Conservation (phyloP, 2,888 invertebrate species). For the Latrodectus hesperus region DNA sequence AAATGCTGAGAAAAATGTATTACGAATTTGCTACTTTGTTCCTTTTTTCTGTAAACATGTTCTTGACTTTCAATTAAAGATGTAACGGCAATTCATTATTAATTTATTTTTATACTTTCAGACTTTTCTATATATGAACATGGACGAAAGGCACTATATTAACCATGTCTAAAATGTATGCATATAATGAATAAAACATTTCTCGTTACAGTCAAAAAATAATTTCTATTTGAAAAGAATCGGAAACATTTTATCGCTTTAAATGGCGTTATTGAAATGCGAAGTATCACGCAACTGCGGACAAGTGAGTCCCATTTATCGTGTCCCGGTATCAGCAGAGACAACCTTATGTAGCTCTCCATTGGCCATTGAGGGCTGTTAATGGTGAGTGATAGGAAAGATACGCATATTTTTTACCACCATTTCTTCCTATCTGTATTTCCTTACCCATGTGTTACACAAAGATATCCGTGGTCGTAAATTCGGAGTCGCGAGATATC, state of each 20-base stretch:
- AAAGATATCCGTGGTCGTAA: conserved; percentile 51
- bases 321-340: conserved; percentile 16
- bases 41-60: too few species aligned
- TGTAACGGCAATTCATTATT: too few species aligned
- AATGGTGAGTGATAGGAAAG: conserved; percentile 61
- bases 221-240: not conserved
- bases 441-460: conserved; percentile 16
- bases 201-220: not conserved
- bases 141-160: too few species aligned
- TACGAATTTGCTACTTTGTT: too few species aligned
- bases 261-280: conserved; percentile 56
- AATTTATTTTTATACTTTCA: too few species aligned
- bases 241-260: not conserved
- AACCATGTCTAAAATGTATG: too few species aligned
- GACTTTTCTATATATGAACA: too few species aligned
- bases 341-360: conserved; percentile 20
- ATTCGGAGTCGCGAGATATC: conserved; percentile 23
- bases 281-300: conserved; percentile 27
- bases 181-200: too few species aligned
- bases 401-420: conserved; percentile 21
- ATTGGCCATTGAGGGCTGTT: conserved; percentile 49
- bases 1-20: too few species aligned
- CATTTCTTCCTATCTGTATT: conserved; percentile 39
- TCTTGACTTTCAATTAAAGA: too few species aligned
- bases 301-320: conserved; percentile 23